A percentile compares a stretch with the other conserved stretches of the same genome.
phyloP scores from a whole-genome alignment of 2,888 invertebrate species.

The Nudaria mundana region DNA sequence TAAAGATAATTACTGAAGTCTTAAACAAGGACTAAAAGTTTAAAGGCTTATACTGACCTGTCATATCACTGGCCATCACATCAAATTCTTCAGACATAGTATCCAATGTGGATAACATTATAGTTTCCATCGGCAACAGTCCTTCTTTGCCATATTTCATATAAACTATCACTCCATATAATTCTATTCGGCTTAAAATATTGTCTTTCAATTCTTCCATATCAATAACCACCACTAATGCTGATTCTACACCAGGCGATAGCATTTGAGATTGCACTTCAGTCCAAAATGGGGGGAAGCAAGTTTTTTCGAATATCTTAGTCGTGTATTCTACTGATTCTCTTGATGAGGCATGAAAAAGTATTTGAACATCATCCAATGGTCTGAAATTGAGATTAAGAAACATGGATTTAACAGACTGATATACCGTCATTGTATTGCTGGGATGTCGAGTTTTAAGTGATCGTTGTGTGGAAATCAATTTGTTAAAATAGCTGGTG shows the following conservation, averaged over 20 bases:
- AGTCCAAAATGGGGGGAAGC: conserved; percentile 46
- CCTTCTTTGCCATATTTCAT: conserved; percentile 36
- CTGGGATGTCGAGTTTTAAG: too few species aligned
- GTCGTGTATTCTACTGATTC: conserved; percentile 51
- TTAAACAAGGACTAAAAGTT: not conserved
- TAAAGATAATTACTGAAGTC: not conserved
- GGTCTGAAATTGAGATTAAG: conserved; percentile 41
- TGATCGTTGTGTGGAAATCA: too few species aligned
- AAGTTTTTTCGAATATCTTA: conserved; percentile 45
- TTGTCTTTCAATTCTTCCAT: conserved; percentile 47
- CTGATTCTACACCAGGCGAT: conserved; percentile 27
- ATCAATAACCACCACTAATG: conserved; percentile 44
- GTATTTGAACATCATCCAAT: conserved; percentile 47
- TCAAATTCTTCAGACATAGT: conserved; percentile 53
- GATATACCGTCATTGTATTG: too few species aligned
- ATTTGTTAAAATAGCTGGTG: too few species aligned
- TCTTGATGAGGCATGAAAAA: conserved; percentile 40
- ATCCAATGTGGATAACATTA: conserved; percentile 46
- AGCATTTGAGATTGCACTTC: conserved; percentile 35
- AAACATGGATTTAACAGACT: not conserved
- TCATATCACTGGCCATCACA: conserved; percentile 36
- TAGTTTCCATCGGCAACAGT: conserved; percentile 51
- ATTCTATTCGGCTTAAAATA: conserved; percentile 43
- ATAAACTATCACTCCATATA: conserved; percentile 51
- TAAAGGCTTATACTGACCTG: conserved; percentile 36